Evolutionary conservation across 1,140 invertebrate species (phyloP).

Genomic region (Drosophila grimshawi): DNA sequence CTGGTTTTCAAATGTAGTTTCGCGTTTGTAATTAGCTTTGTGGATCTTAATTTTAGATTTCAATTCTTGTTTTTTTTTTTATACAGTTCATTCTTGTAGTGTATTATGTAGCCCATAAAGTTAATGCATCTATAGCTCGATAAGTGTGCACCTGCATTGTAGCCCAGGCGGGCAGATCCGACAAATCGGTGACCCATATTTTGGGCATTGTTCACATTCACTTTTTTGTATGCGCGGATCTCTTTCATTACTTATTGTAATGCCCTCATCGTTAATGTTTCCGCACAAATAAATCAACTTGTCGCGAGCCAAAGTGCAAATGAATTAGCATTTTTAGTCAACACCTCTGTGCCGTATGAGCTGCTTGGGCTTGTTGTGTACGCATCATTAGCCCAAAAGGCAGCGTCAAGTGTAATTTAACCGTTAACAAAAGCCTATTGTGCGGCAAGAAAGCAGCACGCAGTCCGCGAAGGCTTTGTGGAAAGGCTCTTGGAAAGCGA

Average conservation of each 20-base stretch:
- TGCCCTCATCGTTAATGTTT: slow-evolving; percentile 43
- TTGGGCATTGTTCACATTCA: slow-evolving; percentile 43
- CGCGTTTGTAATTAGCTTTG: too few relatives aligned
- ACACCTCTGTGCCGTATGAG: not conserved
- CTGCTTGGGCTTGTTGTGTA: slow-evolving; percentile 26
- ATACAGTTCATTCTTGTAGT: not conserved
- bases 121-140: slow-evolving; percentile 45
- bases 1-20: too few relatives aligned
- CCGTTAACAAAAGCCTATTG: slow-evolving; percentile 76
- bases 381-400: slow-evolving; percentile 77
- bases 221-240: slow-evolving; percentile 20
- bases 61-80: not conserved
- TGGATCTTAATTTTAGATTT: not conserved
- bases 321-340: slow-evolving; percentile 76
- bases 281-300: slow-evolving; percentile 62
- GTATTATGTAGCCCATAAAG: not conserved
- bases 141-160: slow-evolving; percentile 34
- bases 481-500: slow-evolving; percentile 53
- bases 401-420: slow-evolving; percentile 74
- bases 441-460: slow-evolving; percentile 52
- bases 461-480: slow-evolving; percentile 7
- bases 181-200: slow-evolving; percentile 48
- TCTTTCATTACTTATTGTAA: slow-evolving; percentile 48
- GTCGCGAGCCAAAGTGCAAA: slow-evolving; percentile 63
- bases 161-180: slow-evolving; percentile 3